These are phyloP conservation scores for Muntiacus reevesi DNA, from an alignment of 2,113 vertebrate species.

Conservation along the genomic window DNA sequence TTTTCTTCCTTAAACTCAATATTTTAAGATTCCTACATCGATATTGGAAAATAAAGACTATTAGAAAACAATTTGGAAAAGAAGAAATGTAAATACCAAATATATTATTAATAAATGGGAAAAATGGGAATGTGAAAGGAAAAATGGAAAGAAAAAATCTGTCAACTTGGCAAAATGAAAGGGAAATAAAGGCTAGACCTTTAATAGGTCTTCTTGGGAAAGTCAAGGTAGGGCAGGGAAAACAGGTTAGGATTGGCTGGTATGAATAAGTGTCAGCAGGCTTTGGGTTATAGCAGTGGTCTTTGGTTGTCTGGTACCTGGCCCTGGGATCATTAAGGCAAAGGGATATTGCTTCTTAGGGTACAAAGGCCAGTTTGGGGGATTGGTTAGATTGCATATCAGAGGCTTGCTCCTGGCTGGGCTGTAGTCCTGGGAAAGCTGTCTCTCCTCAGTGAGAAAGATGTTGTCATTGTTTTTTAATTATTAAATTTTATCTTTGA, in stretches of 20 bases:
- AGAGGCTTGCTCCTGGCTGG: neutral
- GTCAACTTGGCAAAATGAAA: neutral
- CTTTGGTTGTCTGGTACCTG: neutral
- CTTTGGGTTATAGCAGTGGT: neutral
- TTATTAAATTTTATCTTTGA: neutral
- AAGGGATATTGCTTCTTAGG: neutral
- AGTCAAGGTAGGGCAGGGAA: neutral
- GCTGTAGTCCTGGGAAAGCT: neutral
- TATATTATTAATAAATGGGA: neutral
- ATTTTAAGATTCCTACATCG: neutral
- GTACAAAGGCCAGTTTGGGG: neutral
- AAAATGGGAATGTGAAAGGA: neutral
- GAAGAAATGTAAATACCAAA: neutral
- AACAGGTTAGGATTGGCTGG: neutral
- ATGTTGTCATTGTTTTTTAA: neutral
- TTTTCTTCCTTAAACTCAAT: neutral
- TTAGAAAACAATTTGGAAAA: neutral
- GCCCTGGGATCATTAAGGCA: neutral
- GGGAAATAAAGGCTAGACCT: neutral
- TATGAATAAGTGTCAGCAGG: neutral
- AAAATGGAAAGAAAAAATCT: neutral
- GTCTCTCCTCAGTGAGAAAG: neutral
- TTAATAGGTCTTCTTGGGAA: neutral
- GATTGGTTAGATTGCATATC: neutral
- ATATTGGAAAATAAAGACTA: neutral